Conservation (phyloP, 2,888 invertebrate genomes). For the Drosophila buzzatii region DNA sequence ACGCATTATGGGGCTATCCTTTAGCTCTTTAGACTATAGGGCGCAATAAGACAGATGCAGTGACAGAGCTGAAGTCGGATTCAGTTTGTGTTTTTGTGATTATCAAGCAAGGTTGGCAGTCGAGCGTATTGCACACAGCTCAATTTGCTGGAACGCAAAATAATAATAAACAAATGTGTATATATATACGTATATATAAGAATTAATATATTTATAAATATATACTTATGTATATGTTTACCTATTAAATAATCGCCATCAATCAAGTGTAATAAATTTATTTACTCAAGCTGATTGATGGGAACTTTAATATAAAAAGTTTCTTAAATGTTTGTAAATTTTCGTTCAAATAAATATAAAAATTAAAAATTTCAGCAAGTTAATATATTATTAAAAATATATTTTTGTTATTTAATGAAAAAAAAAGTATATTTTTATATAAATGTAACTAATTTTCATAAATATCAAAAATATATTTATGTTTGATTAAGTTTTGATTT, state of each 20-base stretch:
- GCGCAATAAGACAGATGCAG: not conserved
- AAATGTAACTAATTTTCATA: too few relatives aligned
- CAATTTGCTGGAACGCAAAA: conserved; percentile 40
- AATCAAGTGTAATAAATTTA: conserved; percentile 14
- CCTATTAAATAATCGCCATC: conserved; percentile 28
- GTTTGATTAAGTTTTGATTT: too few relatives aligned
- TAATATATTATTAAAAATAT: too few relatives aligned
- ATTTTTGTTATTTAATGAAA: too few relatives aligned
- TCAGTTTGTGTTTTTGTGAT: conserved; percentile 41
- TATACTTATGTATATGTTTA: conserved; percentile 2
- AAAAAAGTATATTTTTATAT: too few relatives aligned
- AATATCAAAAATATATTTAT: too few relatives aligned
- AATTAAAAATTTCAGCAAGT: too few relatives aligned
- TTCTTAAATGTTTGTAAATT: not conserved
- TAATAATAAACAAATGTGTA: conserved; percentile 34
- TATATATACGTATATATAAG: not conserved
- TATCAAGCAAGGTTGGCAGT: conserved; percentile 47
- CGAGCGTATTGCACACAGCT: conserved; percentile 19
- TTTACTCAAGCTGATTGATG: conserved; percentile 18
- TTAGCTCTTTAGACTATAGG: not conserved
- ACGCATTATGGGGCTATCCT: not conserved
- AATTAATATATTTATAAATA: not conserved
- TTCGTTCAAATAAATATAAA: too few relatives aligned
- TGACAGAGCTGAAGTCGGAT: conserved; percentile 12
- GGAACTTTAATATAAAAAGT: conserved; percentile 3